Evolutionary conservation across 2,113 vertebrate species (phyloP).

Genomic region (human (Homo sapiens)): GRCh38 chr16:62005001-62005500

Average conservation of each 20-base stretch:
- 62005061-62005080: neutral
- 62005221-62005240: neutral
- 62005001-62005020: neutral
- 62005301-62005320: neutral
- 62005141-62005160: neutral
- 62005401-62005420: neutral
- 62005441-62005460: neutral
- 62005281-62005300: neutral
- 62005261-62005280: neutral
- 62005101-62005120: neutral
- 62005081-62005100: neutral
- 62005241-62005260: constrained; percentile 19
- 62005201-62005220: neutral
- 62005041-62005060: neutral
- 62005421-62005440: neutral
- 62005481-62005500: no score
- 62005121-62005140: neutral
- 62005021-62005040: neutral
- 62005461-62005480: no score
- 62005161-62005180: neutral
- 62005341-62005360: neutral
- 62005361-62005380: neutral
- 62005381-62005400: neutral
- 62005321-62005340: neutral
- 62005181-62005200: neutral